Evolutionary conservation across 1,140 invertebrate species (phyloP).

Genomic region (Myzus persicae): DNA sequence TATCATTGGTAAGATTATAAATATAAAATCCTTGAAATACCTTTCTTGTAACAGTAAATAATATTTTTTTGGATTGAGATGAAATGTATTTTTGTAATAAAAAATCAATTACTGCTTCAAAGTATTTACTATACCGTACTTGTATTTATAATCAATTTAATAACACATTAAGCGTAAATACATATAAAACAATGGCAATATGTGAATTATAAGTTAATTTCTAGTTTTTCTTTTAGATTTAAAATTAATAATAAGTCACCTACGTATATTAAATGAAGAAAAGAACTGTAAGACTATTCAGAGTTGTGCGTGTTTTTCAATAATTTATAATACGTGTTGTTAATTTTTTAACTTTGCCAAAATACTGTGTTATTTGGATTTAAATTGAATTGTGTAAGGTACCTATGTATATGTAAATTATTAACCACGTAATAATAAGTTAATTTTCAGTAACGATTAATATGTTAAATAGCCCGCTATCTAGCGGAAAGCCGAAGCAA

Average conservation of each 20-base stretch:
- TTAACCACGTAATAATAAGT: background rate
- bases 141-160: background rate
- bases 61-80: background rate
- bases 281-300: background rate
- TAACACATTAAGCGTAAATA: background rate
- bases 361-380: background rate
- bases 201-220: background rate
- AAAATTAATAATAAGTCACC: background rate
- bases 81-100: background rate
- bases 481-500: background rate
- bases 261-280: background rate
- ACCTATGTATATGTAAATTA: background rate
- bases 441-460: background rate
- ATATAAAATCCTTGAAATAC: background rate
- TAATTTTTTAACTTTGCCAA: background rate
- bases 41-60: constrained; percentile 3
- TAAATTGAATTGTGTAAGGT: background rate
- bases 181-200: background rate
- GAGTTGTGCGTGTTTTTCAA: background rate
- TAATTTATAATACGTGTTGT: background rate
- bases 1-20: background rate
- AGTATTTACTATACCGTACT: background rate
- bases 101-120: background rate
- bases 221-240: background rate
- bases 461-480: background rate